Base-by-base conservation (phyloP, 2,797 vertebrate species). In the Myotis findleyi region DNA sequence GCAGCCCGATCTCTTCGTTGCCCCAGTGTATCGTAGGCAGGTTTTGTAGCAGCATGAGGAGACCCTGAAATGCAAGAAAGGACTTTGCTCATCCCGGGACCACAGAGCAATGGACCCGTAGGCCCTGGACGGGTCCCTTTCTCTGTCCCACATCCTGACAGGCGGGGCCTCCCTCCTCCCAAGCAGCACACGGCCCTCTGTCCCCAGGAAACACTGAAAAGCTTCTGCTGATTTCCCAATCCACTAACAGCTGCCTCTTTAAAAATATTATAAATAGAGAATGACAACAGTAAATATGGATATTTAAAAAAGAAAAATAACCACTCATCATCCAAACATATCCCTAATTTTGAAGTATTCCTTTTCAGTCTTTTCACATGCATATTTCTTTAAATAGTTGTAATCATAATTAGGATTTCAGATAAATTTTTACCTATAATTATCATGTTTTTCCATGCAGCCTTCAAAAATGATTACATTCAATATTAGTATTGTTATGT, bases 21-120 rank as follows among this genome's bases (percentile, higher is more conserved):
- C 99, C 99, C 99, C 99, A 99, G 97, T 99, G 99, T 98, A 99
- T 99, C 7, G 99, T 99, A 51, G 99, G 99, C 88, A 99, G 99
- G 98, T 99, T 99, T 97, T 99, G 99, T 75, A 99, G 98, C 93
- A 99, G 99, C 99, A 99, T 99, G 77, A 99, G 99, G 82, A 99
- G 99, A 92, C 99, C 99, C 99, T 99, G 98, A 11, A 98, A 98
- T 20, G 90, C 25, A 88, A 95, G 55, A 84, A 87, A 89, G 55
- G 33, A 72, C 30, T 95, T 7, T 82, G 2, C 21, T 64, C 57
- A 68, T 8, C 16, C 25, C 0, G 2, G 38, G 38, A 30, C n/a
- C 10, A 6, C 1, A 69, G 49, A 57, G 7, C 3, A 25, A 13
- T 27, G 38, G 44, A 16, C 51, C 55, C 2, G 27, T 2, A 18